Base-by-base conservation (phyloP, 2,113 vertebrate genomes). In the Bufo bufo region DNA sequence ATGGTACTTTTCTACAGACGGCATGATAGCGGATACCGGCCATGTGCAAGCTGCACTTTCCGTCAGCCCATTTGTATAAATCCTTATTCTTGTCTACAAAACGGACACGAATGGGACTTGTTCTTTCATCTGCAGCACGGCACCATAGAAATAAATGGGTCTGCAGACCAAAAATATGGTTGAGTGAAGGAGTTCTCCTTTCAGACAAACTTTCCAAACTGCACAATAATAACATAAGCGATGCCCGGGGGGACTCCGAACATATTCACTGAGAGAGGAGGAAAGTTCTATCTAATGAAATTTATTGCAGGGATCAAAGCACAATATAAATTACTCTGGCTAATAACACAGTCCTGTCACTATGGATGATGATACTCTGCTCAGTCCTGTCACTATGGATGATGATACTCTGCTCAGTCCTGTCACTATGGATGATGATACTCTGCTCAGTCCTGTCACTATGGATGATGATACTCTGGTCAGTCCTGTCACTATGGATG, bases 201-300 rank as follows among this genome's bases (percentile, higher is more conserved):
- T 54, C 23, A 85, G n/a, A 72, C 14, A 74, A 85, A 85, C 61
- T 71, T 33, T 85, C 56, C 43, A 56, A 74, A 85, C 52, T 85
- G 16, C 16, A 74, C 66, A 49, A 58, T 59, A 45, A 77, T 49
- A 77, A 49, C 56, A 85, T 56, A 9, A 61, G 17, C 5, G 56
- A 71, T 71, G 66, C 66, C 71, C 43, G 54, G 33, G 19, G 72
- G 56, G 17, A 7, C 74, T 77, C 54, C 19, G 33, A 85, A 45
- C 69, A 85, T 85, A 72, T 74, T 58, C 59, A 43, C 50, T 33
- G 14, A 47, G 54, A 45, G n/a, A 74, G 13, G 23, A 74, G 14
- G 14, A 56, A 56, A 33, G 43, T n/a, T 58, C 16, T 77, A 19
- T 77, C 69, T 85, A 77, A 85, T 61, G 77, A 33, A 85, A 85